Evolutionary conservation across 2,113 vertebrate genomes (phyloP), one percentile per base, ranked within the genome.

Genomic region (Cochlearius cochlearius): DNA sequence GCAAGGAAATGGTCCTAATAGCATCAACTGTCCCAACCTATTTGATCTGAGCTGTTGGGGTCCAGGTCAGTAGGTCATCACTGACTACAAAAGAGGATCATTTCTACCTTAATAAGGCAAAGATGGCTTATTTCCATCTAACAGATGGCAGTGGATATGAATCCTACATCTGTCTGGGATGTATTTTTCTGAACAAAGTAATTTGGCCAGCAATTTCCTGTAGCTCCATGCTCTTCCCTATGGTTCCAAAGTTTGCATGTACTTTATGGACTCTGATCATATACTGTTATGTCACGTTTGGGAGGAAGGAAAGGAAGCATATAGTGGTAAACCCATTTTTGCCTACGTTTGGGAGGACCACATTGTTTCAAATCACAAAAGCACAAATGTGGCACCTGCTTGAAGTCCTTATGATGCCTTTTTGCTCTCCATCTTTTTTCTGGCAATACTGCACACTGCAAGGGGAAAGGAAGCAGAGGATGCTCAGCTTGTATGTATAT

Each of bases 81-180:
- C 12, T 85, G 78, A 55, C 85, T 87, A 72, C 56, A 81, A 92
- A 96, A 94, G 79, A 88, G 85, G 89, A 96, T 96, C 5, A 67
- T 97, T 96, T 97, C 72, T 95, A 80, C 75, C 72, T 94, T 95
- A 96, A 94, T 90, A 74, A 97, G 90, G 49, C 68, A 95, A 96
- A 97, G 78, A 96, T 94, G 86, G 88, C 66, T 97, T 92, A 95
- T 95, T 97, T 86, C 84, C 1, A 8, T 58, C 67, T 92, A 83
- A 45, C 91, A 95, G 95, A 96, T 96, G 95, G 95, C 74, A 41
- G 63, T 90, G 68, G 55, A 67, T 91, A 88, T 91, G 94, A 95
- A 75, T 95, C 92, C 95, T 94, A 56, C 73, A 52, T 87, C 83
- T 97, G 80, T 86, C 77, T 84, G 59, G 67, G 60, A 87, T 83